Conservation (phyloP, 2,797 vertebrate genomes). For the Enteromius fasciolatus region DNA sequence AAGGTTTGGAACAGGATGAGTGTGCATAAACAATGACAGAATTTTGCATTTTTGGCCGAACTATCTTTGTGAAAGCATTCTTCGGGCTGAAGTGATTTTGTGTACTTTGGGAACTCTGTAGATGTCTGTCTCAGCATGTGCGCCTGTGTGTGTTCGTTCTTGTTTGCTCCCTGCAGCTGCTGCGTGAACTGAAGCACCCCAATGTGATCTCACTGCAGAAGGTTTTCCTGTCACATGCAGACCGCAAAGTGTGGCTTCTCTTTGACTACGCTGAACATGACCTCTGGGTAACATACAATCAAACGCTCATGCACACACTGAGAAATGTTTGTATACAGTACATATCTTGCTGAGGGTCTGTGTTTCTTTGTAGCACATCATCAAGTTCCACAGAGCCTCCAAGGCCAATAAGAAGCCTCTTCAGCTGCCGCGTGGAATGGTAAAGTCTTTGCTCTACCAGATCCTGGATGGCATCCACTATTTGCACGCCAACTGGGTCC, state of each 20-base stretch:
- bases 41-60: background rate
- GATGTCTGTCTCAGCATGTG: conserved; percentile 31
- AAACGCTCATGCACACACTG: conserved; percentile 15
- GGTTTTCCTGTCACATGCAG: conserved; percentile 98
- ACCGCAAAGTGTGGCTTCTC: conserved; percentile 99
- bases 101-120: conserved; percentile 23
- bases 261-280: conserved; percentile 99
- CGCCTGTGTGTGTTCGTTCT: conserved; percentile 8
- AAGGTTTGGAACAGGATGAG: background rate
- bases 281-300: conserved; percentile 88
- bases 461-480: conserved; percentile 99
- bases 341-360: conserved; percentile 47
- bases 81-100: conserved; percentile 38
- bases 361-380: conserved; percentile 88
- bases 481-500: conserved; percentile 99
- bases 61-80: conserved; percentile 4
- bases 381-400: conserved; percentile 99
- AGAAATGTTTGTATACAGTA: conserved; percentile 42
- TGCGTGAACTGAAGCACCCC: conserved; percentile 97
- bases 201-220: conserved; percentile 99
- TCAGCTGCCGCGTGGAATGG: conserved; percentile 99
- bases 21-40: background rate
- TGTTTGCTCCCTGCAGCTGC: conserved; percentile 79
- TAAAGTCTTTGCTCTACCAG: conserved; percentile 99
- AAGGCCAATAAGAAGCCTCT: conserved; percentile 99